Evolutionary conservation across 2,797 vertebrate genomes (phyloP), one percentile per base, ranked within the genome.

Genomic region (Phrynocephalus vlangalii): DNA sequence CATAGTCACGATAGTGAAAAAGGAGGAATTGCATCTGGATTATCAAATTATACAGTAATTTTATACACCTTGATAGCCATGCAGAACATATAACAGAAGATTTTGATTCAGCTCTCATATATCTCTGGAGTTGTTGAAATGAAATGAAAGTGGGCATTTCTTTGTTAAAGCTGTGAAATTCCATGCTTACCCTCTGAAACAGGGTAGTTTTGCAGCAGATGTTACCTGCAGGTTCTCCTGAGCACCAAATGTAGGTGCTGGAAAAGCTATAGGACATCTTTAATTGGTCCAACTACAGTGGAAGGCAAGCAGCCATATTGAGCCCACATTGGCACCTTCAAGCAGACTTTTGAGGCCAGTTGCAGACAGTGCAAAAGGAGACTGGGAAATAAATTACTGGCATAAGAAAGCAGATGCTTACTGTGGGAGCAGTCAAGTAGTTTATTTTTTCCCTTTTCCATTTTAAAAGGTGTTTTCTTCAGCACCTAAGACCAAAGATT

Each of bases 281-380:
- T 70, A 26, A 82, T 63, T 63, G 50, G 30, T 22, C n/a, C 28
- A 71, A 28, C 7, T 8, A 16, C 50, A 38, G 56, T 71, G 56
- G n/a, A 24, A 86, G 38, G 77, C 38, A 48, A 48, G 52, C 9
- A 56, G 52, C 52, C 52, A 56, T 56, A 56, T 56, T 56, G 52
- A 56, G 9, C 5, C 6, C 22, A 26, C 33, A 13, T 20, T 28
- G 33, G 22, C 44, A 79, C 48, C 60, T 18, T 63, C 60, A 63
- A 63, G 60, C 18, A 63, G 60, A 63, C 18, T 71, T 52, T 52
- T 52, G n/a, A 5, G 67, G 18, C n/a, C 63, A 83, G 63, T 30
- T 87, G 70, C 78, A 83, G 52, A 18, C 68, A 70, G 73, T 48
- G 60, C 24, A 78, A 50, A 87, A 87, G 67, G 73, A 18, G 13